A percentile compares a stretch with the other conserved stretches of the same genome.
Evolutionary conservation across 2,113 vertebrate genomes (phyloP).

Genomic region (Syrmaticus mikado): DNA sequence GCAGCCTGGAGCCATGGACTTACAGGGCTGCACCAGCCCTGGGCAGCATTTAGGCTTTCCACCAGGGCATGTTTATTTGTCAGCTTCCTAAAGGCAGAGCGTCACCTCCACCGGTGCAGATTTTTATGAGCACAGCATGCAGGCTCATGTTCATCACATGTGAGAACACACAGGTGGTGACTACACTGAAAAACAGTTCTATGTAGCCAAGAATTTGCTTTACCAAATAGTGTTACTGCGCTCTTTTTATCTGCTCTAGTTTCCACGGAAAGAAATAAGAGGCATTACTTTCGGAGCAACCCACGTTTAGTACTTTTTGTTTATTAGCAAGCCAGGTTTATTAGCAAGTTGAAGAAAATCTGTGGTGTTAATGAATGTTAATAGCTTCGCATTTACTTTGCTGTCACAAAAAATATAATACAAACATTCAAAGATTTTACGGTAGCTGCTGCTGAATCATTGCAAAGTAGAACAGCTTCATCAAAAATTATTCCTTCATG

Average conservation of each 20-base stretch:
- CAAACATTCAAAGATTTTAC: background rate
- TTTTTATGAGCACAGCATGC: no score
- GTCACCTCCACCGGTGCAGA: no score
- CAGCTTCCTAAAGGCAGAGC: background rate
- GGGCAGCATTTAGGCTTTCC: fast-evolving
- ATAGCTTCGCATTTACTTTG: conserved; percentile 5
- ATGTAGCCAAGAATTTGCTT: no score
- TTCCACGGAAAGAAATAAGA: no score
- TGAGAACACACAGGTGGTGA: no score
- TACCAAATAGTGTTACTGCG: no score
- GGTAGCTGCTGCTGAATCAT: conserved; percentile 12
- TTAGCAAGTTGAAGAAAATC: background rate
- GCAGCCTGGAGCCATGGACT: background rate
- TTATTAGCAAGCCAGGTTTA: background rate
- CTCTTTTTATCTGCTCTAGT: no score
- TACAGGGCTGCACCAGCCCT: background rate
- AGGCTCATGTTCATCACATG: no score
- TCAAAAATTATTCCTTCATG: background rate
- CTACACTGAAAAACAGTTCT: no score
- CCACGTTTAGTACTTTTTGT: background rate
- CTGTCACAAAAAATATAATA: background rate
- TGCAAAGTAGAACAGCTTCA: background rate
- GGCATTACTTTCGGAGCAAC: no score
- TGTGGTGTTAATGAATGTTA: background rate
- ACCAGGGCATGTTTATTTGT: background rate